Base-by-base conservation (phyloP, 2,888 invertebrate species). In the Melitaea athalia region DNA sequence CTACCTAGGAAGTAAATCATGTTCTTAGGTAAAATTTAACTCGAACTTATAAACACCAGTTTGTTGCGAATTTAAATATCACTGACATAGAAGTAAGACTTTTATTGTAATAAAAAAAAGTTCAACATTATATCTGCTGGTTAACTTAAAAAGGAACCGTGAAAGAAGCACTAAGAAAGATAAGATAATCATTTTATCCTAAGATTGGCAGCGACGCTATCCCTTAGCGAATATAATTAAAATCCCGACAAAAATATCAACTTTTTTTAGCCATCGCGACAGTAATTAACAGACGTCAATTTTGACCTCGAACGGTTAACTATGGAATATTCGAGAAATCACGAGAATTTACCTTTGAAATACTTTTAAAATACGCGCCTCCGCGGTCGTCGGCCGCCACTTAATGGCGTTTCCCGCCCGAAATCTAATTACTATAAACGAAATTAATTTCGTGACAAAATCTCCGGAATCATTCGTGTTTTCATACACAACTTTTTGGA, bases 401-500 rank as follows among this genome's bases (percentile, higher is more conserved):
- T 78, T 79, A 78, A 77, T 77, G 77, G 77, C 78, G 79, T 79
- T 79, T 71, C 76, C 74, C 75, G 70, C 5, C 77, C 77, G 75
- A 77, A 74, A 78, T 77, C 77, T 78, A 79, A 81, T 82, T 81
- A 83, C 72, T 71, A 69, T 63, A 68, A 71, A 75, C 72, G 74
- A 77, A 81, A 82, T 81, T 82, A 81, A 83, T 83, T 78, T 78
- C 70, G 76, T 71, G 78, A 79, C 76, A 77, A 77, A 75, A 78
- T 42, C 67, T 47, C 17, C 55, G 66, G 61, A 55, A 61, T 55
- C 38, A 38, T 31, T 57, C 38, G 11, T 14, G 57, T 57, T 57
- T 55, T 33, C 33, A 11, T n/a, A 7, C 57, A 12, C 7, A 31
- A n/a, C 31, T 33, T 14, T 24, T 33, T 33, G 8, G 5, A 38